Evolutionary conservation across 2,797 vertebrate species (phyloP), one percentile per base, ranked within the genome.

Genomic region (Mus minutoides): DNA sequence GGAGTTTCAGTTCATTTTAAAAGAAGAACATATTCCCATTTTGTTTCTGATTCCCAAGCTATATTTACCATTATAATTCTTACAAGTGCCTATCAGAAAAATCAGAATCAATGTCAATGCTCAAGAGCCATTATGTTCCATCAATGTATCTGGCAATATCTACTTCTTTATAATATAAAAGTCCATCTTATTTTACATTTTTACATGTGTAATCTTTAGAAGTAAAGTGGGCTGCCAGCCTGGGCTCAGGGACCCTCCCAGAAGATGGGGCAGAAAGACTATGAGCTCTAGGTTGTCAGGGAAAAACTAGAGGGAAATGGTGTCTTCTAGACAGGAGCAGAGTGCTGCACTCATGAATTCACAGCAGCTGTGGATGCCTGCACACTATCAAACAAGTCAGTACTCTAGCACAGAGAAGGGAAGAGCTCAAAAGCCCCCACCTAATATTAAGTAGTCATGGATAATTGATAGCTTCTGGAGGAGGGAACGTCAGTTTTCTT

Each of bases 111-210:
- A 62, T 80, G 29, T 76, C 84, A 88, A 56, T 91, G 43, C 17
- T 94, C 34, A 89, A 89, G 24, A 90, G 43, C 34, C 24, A 73
- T 75, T 43, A 54, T 43, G 24, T 78, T 73, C 21, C 34, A 58
- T 40, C 78, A 24, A 88, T 34, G 8, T 84, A 93, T 62, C 40
- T 90, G 21, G 71, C 58, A 84, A 49, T 71, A 83, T 34, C 37
- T 73, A 94, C 31, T 62, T 78, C n/a, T 92, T 87, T 40, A 52
- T 95, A 54, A 90, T 9, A 83, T 52, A 60, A 29, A 83, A 83
- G 90, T 90, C 64, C 80, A 46, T 62, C 67, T 90, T 86, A 89
- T 9, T 75, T 54, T 94, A 54, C 22, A 95, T 89, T 79, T 80
- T 86, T 76, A 89, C 85, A 89, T 16, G 21, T 75, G 9, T 52